phyloP scores from a whole-genome alignment of 2,113 vertebrate genomes.

The Colossoma macropomum region DNA sequence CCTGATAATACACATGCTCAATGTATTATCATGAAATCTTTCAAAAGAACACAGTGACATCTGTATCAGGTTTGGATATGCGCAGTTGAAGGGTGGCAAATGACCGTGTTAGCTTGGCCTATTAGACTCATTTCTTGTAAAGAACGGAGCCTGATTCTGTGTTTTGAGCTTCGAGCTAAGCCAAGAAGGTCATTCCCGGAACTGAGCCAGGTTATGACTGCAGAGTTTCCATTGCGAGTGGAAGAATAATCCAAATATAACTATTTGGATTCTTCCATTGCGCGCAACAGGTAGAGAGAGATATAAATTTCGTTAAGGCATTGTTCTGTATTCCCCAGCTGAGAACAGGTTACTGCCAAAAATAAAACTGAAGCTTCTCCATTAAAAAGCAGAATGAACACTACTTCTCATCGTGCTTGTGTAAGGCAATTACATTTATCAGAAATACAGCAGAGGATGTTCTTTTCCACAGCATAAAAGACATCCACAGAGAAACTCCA shows the following conservation, averaged over 20 bases:
- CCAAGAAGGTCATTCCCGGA: conserved; percentile 32
- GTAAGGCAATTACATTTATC: conserved; percentile 2
- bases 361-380: neutral
- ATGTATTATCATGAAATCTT: neutral
- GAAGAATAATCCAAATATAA: conserved; percentile 46
- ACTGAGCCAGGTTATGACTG: conserved; percentile 53
- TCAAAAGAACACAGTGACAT: neutral
- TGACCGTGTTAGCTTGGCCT: neutral
- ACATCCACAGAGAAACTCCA: neutral
- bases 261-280: conserved; percentile 2
- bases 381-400: neutral
- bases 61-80: neutral
- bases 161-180: conserved; percentile 16
- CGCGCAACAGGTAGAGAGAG: conserved; percentile 27
- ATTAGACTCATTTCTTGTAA: neutral
- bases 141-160: conserved; percentile 12
- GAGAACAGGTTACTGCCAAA: neutral
- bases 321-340: conserved; percentile 32
- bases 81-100: neutral
- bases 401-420: neutral
- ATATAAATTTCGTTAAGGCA: neutral
- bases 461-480: neutral
- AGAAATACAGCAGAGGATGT: neutral
- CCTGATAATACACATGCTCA: no score
- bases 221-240: conserved; percentile 49